Base-by-base conservation (phyloP, 2,113 vertebrate genomes). In the Spea multiplicata region DNA sequence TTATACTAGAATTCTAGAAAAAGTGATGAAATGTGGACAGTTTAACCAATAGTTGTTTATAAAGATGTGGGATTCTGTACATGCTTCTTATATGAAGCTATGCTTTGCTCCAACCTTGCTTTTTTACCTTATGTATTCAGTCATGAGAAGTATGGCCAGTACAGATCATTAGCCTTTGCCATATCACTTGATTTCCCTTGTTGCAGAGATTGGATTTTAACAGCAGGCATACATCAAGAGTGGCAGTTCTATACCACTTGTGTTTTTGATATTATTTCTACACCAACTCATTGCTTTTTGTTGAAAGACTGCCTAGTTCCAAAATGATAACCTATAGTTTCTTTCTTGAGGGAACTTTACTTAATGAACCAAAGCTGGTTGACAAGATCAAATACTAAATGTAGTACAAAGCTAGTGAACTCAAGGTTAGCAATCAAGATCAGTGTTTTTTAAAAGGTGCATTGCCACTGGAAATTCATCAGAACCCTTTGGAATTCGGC, bases 151-250 rank as follows among this genome's bases (percentile, higher is more conserved):
- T 70, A 46, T 50, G 48, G 14, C 67, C 46, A 70, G 67, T 70
- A 17, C 67, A 70, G 46, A 70, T 70, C 67, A 70, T 70, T 70
- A 50, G 46, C 67, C 67, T 70, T 70, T 50, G 67, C 67, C 67
- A 70, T 70, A n/a, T 70, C 67, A 70, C 67, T 70, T 70, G 67
- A 70, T 49, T 70, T 70, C 8, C 67, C 67, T 70, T 70, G 46
- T 70, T 70, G 46, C 46, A 50, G 47, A 70, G 67, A 70, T 70
- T 70, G 67, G 67, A 70, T 70, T 70, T 70, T 70, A 70, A 70
- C 67, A 70, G n/a, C 67, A 70, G 48, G 67, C 67, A 70, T 70
- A 70, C n/a, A 70, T 70, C 67, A 70, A 17, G 67, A 70, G n/a
- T 70, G 67, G 67, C 67, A 70, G 67, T 48, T 70, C 14, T 7